phyloP scores from a whole-genome alignment of 2,888 invertebrate species.

The Thereva nobilitata region DNA sequence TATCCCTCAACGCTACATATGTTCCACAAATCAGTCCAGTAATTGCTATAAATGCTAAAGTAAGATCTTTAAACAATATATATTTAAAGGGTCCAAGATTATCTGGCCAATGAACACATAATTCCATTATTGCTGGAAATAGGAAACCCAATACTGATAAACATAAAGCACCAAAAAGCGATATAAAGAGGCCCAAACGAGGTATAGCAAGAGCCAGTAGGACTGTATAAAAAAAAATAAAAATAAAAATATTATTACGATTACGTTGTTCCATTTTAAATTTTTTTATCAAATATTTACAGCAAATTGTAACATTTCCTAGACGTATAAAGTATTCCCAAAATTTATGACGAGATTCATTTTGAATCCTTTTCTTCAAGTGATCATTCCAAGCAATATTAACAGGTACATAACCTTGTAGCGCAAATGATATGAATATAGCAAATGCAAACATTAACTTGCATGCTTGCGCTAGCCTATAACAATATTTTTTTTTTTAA shows the following conservation, averaged over 20 bases:
- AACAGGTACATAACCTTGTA: constrained; percentile 89
- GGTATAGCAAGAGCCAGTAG: constrained; percentile 71
- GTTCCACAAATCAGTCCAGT: constrained; percentile 70
- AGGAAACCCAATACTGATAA: constrained; percentile 73
- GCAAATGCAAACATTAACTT: constrained; percentile 68
- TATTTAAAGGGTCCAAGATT: constrained; percentile 60
- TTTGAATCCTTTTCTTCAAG: constrained; percentile 54
- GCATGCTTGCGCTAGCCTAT: constrained; percentile 68
- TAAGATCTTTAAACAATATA: constrained; percentile 61
- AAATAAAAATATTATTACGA: no score
- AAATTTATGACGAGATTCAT: constrained; percentile 53
- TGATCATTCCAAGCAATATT: constrained; percentile 71
- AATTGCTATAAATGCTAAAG: constrained; percentile 65
- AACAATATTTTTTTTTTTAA: neutral
- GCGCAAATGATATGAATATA: constrained; percentile 80
- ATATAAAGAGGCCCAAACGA: constrained; percentile 73
- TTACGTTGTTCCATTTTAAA: no score
- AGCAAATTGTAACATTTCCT: constrained; percentile 63
- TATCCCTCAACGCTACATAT: constrained; percentile 52
- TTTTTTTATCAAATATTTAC: constrained; percentile 55
- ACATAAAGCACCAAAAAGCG: constrained; percentile 74
- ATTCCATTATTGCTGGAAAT: constrained; percentile 75
- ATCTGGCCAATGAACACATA: constrained; percentile 71
- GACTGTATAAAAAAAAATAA: constrained; percentile 61
- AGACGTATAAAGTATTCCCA: constrained; percentile 63